Percentiles rank a stretch among this genome's conserved stretches.
These are phyloP conservation scores for Yasuhikotakia modesta DNA, from an alignment of 2,797 vertebrate species.

Conservation along the genomic window DNA sequence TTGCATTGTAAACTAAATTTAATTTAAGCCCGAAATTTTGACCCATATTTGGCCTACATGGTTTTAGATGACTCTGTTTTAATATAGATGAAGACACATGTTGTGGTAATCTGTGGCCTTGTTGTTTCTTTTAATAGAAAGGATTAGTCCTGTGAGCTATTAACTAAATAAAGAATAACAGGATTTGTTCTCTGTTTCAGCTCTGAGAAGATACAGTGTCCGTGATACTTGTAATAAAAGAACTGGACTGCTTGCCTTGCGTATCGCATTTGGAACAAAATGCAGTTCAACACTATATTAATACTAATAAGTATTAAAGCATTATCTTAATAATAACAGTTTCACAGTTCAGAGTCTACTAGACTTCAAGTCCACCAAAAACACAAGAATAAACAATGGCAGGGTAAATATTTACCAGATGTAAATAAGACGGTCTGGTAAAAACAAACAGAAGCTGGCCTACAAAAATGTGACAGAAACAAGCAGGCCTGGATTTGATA, in stretches of 20 bases:
- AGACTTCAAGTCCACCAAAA: neutral
- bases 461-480: neutral
- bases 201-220: neutral
- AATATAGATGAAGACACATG: slow-evolving; percentile 41
- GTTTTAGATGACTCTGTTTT: slow-evolving; percentile 19
- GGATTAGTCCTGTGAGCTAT: slow-evolving; percentile 72
- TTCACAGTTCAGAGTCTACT: neutral
- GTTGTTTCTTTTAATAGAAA: slow-evolving; percentile 77
- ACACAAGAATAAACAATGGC: neutral
- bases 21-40: neutral
- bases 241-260: neutral
- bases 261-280: neutral
- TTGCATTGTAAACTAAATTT: neutral
- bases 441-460: slow-evolving; percentile 14
- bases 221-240: slow-evolving; percentile 22
- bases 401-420: too few relatives aligned
- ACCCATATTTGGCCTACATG: neutral
- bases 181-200: slow-evolving; percentile 29
- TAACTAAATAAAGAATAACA: slow-evolving; percentile 25
- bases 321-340: neutral
- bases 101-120: slow-evolving; percentile 74
- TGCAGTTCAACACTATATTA: too few relatives aligned
- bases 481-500: slow-evolving; percentile 30
- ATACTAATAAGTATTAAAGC: too few relatives aligned
- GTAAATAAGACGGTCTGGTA: neutral